phyloP scores from a whole-genome alignment of 2,797 vertebrate genomes.

The Columba guinea region DNA sequence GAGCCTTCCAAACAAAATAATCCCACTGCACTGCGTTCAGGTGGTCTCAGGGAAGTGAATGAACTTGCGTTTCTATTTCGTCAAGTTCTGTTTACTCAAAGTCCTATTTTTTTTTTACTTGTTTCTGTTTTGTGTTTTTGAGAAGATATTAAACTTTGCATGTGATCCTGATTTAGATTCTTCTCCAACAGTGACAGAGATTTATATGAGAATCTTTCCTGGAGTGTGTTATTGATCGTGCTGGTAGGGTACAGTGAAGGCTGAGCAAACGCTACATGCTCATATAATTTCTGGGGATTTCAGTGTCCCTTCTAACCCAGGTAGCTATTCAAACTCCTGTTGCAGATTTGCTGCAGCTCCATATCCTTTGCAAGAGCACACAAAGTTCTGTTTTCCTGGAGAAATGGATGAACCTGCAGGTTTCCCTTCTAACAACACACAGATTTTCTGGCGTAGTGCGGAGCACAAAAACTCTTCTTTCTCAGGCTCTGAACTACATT shows the following conservation, averaged over 20 bases:
- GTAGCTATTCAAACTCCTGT: background rate
- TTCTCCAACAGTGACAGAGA: background rate
- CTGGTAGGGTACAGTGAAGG: background rate
- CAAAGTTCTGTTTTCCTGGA: background rate
- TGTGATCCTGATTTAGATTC: constrained; percentile 4
- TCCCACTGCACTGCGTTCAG: constrained; percentile 67
- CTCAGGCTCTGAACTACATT: background rate
- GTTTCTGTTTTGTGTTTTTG: constrained; percentile 20
- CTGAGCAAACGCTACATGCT: background rate
- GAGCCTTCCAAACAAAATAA: constrained; percentile 73
- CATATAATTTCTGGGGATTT: background rate
- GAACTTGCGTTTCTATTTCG: constrained; percentile 60
- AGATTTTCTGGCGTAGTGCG: background rate
- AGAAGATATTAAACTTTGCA: constrained; percentile 8
- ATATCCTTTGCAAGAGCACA: background rate
- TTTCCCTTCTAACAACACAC: rapidly evolving
- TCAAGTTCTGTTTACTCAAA: constrained; percentile 53
- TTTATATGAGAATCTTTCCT: constrained; percentile 15
- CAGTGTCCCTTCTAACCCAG: background rate
- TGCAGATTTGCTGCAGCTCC: background rate
- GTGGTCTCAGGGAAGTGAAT: constrained; percentile 66
- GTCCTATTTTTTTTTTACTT: background rate
- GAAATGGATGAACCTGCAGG: background rate
- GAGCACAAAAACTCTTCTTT: background rate
- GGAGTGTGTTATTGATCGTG: background rate